These are phyloP conservation scores for Cyprinodon tularosa DNA, from an alignment of 2,113 vertebrate species.

Conservation along the genomic window DNA sequence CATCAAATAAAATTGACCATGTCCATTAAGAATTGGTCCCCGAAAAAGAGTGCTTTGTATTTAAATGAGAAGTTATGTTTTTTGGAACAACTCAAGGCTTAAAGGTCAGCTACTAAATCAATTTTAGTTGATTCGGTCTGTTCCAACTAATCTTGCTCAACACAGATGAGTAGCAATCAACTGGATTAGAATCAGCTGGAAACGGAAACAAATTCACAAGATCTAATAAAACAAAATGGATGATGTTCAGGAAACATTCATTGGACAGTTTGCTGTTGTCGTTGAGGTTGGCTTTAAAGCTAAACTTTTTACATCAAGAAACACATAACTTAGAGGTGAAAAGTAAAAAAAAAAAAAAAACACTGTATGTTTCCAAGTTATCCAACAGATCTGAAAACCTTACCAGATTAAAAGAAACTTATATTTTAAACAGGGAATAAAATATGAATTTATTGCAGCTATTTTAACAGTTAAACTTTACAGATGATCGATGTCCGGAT, in stretches of 20 bases:
- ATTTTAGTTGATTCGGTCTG: constrained; percentile 27
- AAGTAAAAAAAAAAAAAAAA: not conserved
- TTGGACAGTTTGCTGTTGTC: not conserved
- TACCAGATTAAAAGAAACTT: not conserved
- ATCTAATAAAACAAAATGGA: not conserved
- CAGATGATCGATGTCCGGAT: too few relatives aligned
- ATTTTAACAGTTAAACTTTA: not conserved
- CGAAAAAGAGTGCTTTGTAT: not conserved
- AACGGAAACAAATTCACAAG: constrained; percentile 8
- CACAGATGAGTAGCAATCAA: constrained; percentile 19
- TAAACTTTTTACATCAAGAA: too few relatives aligned
- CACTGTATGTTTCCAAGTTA: too few relatives aligned
- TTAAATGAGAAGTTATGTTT: constrained; percentile 5
- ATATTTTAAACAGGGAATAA: too few relatives aligned
- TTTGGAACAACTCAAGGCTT: not conserved
- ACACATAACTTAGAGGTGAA: not conserved
- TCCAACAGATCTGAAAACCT: not conserved
- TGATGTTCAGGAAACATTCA: not conserved
- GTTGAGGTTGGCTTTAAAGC: not conserved
- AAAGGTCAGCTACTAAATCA: constrained; percentile 4
- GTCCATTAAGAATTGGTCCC: constrained; percentile 7
- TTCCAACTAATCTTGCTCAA: constrained; percentile 34
- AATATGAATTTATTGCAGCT: not conserved
- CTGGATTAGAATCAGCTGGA: constrained; percentile 40
- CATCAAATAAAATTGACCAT: not conserved